Percentiles rank a stretch among this genome's conserved stretches.
Evolutionary conservation across 2,797 vertebrate genomes (phyloP).

Genomic region (Xyrichtys novacula): DNA sequence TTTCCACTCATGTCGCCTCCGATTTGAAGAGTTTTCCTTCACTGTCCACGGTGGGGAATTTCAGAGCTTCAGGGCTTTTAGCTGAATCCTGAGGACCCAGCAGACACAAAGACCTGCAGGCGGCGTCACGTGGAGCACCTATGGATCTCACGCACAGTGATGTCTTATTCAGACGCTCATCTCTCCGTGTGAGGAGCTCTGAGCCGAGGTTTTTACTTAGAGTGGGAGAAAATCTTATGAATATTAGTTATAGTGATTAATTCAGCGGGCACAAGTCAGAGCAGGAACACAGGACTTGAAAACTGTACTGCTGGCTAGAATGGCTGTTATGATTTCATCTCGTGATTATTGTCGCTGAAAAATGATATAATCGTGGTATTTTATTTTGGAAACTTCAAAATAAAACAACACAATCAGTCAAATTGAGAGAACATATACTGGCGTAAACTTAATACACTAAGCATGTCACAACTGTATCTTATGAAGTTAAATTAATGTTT

Average conservation of each 20-base stretch:
- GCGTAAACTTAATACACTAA: too few species aligned
- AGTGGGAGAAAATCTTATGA: background rate
- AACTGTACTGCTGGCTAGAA: too few species aligned
- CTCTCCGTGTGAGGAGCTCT: constrained; percentile 7
- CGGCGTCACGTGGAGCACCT: constrained; percentile 1
- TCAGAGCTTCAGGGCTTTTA: constrained; percentile 14
- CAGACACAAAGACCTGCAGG: constrained; percentile 30
- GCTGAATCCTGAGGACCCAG: constrained; percentile 27
- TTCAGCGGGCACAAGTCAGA: too few species aligned
- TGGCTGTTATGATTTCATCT: too few species aligned
- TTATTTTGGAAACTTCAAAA: too few species aligned
- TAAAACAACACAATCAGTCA: too few species aligned
- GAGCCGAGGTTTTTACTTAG: background rate
- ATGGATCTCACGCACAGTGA: constrained; percentile 27
- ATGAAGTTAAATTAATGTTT: too few species aligned
- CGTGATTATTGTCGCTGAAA: too few species aligned
- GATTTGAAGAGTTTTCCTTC: background rate
- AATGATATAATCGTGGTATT: too few species aligned
- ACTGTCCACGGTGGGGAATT: constrained; percentile 1
- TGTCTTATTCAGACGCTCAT: constrained; percentile 47
- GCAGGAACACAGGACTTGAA: too few species aligned
- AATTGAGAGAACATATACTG: too few species aligned
- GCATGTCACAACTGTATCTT: too few species aligned
- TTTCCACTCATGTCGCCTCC: background rate
- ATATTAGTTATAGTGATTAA: background rate